Evolutionary conservation across 2,797 vertebrate genomes (phyloP).

Genomic region (Monodelphis domestica): DNA sequence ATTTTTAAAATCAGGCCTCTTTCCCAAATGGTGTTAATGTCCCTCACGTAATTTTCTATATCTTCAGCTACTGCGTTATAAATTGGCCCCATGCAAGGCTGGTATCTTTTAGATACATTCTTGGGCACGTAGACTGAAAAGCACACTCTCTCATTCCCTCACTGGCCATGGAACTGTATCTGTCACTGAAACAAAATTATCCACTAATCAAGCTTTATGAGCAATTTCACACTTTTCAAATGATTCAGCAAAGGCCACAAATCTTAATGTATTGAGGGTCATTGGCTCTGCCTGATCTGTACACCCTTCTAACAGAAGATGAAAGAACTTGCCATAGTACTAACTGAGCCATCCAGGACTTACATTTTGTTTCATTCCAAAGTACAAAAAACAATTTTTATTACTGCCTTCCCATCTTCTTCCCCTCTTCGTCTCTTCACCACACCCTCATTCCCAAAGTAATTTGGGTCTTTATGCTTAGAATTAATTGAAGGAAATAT

Average conservation of each 20-base stretch:
- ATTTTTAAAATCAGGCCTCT: conserved; percentile 29
- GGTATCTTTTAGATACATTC: conserved; percentile 25
- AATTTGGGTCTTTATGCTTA: not conserved
- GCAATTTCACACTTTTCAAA: conserved; percentile 51
- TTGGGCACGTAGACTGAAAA: conserved; percentile 14
- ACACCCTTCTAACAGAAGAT: conserved; percentile 9
- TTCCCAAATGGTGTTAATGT: not conserved
- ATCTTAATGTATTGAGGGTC: not conserved
- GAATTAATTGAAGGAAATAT: not conserved
- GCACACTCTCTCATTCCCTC: not conserved
- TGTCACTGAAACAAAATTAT: conserved; percentile 45
- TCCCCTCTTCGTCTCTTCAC: not conserved
- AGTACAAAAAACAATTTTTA: not conserved
- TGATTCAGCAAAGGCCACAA: conserved; percentile 43
- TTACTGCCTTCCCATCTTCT: not conserved
- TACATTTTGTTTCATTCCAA: not conserved
- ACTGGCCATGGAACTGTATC: not conserved
- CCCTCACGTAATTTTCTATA: conserved; percentile 12
- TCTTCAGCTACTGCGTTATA: conserved; percentile 14
- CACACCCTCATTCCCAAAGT: not conserved
- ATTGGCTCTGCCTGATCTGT: not conserved
- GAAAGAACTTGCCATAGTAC: not conserved
- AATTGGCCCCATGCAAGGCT: conserved; percentile 4
- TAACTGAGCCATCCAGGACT: not conserved
- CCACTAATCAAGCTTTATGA: conserved; percentile 42